Evolutionary conservation across 2,888 invertebrate species (phyloP), one percentile per base, ranked within the genome.

Genomic region (Mesorhabditis belari): DNA sequence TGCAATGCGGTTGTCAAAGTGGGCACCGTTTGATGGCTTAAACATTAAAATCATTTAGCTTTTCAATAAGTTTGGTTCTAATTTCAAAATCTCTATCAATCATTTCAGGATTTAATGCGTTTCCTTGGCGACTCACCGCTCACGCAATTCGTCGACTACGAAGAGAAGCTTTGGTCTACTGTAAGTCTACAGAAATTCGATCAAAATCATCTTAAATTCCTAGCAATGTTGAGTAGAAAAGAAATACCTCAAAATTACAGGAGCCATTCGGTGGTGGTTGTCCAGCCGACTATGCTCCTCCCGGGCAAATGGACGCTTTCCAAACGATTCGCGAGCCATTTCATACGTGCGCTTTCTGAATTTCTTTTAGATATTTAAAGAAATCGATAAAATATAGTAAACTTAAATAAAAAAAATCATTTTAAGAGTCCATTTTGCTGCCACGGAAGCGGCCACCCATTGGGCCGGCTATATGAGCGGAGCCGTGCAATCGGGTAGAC

Each of bases 241-340:
- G 3, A 23, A 29, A 3, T n/a, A 26, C 25, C 57, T 26, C 49
- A 62, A 44, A 23, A 80, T 59, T 84, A 4, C 78, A 76, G 25
- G 83, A 83, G 63, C 81, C 79, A 50, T 83, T 81, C 73, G 79
- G 80, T 19, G 83, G 83, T 3, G 84, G 84, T 4, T 83, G 83
- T 65, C 83, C 83, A 5, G 70, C 80, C 78, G 9, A 73, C 71
- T 61, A 80, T 75, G 70, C 80, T 74, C 68, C 82, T 79, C 24
- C 83, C 81, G 73, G 73, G 24, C 66, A 71, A 51, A 71, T 70
- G 68, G 71, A 69, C 21, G 68, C 67, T 2, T 71, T 57, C 60
- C 51, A 58, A 26, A 53, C 55, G 6, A 69, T 73, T 50, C 59
- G 73, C n/a, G 69, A 73, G 28, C 71, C 71, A 23, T 63, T 66